A percentile compares a stretch with the other conserved stretches of the same genome.
Evolutionary conservation across 1,140 invertebrate species (phyloP).

Genomic region (Aphaenogaster ashmeadi): DNA sequence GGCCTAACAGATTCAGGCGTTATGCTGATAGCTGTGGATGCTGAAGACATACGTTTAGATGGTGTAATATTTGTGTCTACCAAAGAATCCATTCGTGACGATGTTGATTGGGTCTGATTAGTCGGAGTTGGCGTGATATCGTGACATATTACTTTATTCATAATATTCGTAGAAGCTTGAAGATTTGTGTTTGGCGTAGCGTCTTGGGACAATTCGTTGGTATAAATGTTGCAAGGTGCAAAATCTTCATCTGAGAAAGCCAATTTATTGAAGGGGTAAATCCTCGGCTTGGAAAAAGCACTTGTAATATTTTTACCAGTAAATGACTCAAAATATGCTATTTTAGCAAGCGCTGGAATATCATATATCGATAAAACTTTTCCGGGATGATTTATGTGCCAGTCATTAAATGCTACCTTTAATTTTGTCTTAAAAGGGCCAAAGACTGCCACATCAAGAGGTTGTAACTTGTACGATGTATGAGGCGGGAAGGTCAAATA

Average conservation of each 20-base stretch:
- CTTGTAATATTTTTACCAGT: background rate
- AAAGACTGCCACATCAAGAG: background rate
- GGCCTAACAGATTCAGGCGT: too few relatives aligned
- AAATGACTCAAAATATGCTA: background rate
- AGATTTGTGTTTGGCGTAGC: too few relatives aligned
- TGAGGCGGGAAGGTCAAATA: background rate
- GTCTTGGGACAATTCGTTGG: too few relatives aligned
- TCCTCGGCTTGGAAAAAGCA: background rate
- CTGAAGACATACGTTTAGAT: too few relatives aligned
- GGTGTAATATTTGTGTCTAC: too few relatives aligned
- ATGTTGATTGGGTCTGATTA: too few relatives aligned
- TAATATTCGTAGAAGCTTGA: too few relatives aligned
- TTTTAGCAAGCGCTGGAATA: background rate
- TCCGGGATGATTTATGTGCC: background rate
- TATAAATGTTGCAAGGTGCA: background rate
- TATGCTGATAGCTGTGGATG: too few relatives aligned
- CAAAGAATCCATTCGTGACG: too few relatives aligned
- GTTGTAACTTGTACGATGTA: background rate
- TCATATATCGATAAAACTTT: background rate
- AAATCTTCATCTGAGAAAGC: background rate
- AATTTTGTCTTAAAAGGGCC: background rate
- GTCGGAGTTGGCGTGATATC: too few relatives aligned
- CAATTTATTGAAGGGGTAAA: background rate
- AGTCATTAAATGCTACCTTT: background rate
- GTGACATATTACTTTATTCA: too few relatives aligned